Evolutionary conservation across 1,140 invertebrate species (phyloP).

Genomic region (Trichonephila inaurata): DNA sequence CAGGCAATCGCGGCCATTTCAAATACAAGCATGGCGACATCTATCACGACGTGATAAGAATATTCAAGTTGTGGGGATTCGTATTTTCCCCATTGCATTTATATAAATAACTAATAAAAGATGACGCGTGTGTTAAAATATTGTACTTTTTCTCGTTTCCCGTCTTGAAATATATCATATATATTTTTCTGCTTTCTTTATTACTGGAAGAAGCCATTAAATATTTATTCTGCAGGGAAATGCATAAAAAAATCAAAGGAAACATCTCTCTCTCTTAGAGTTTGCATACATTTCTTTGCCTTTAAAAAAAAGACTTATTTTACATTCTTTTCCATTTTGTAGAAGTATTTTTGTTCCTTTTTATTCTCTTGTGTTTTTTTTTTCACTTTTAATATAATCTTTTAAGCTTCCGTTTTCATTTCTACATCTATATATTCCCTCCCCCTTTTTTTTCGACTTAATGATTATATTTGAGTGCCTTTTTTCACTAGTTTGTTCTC

Average conservation of each 20-base stretch:
- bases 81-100: conserved; percentile 40
- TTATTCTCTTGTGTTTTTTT: neutral
- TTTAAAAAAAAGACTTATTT: neutral
- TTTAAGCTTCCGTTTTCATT: neutral
- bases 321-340: neutral
- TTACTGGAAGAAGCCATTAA: conserved; percentile 5
- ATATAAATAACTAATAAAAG: conserved; percentile 62
- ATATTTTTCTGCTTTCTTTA: conserved; percentile 42
- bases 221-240: conserved; percentile 40
- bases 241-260: neutral
- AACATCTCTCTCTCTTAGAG: neutral
- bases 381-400: neutral
- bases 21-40: conserved; percentile 22
- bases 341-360: neutral
- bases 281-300: neutral
- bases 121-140: conserved; percentile 54
- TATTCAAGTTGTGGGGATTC: conserved; percentile 6
- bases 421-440: neutral
- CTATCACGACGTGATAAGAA: conserved; percentile 42
- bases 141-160: neutral
- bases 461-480: neutral
- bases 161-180: conserved; percentile 39
- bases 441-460: neutral
- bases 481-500: neutral
- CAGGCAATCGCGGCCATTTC: conserved; percentile 46